Conservation (phyloP, 2,888 invertebrate genomes). For the Graphium colonna region DNA sequence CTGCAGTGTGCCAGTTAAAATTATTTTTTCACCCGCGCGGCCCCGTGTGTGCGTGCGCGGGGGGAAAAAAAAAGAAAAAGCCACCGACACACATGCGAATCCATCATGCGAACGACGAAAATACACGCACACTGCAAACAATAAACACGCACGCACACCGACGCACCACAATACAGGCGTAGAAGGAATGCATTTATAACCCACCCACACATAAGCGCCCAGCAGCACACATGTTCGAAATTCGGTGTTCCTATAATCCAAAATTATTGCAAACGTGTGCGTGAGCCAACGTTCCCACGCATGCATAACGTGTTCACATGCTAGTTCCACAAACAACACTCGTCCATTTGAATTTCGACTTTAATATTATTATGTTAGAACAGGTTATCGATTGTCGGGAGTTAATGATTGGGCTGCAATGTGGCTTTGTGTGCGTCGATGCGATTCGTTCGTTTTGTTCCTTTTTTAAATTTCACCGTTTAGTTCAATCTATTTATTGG, state of each 20-base stretch:
- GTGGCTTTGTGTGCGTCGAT: conserved; percentile 55
- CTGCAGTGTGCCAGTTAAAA: conserved; percentile 76
- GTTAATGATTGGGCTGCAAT: conserved; percentile 74
- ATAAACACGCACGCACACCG: conserved; percentile 49
- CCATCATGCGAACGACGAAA: conserved; percentile 70
- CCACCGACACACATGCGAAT: conserved; percentile 70
- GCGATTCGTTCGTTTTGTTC: conserved; percentile 76
- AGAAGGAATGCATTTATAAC: conserved; percentile 60
- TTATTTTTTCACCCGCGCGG: conserved; percentile 72
- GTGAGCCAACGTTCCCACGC: conserved; percentile 62
- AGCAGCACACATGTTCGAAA: conserved; percentile 36
- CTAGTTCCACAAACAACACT: conserved; percentile 58
- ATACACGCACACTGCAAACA: conserved; percentile 60
- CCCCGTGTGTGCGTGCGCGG: conserved; percentile 52
- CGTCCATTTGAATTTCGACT: conserved; percentile 37
- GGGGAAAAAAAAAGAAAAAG: conserved; percentile 65
- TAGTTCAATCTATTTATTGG: conserved; percentile 81
- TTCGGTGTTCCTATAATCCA: conserved; percentile 76
- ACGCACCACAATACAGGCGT: conserved; percentile 45
- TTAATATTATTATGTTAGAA: conserved; percentile 32
- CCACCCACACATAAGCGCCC: conserved; percentile 43
- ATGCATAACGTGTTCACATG: conserved; percentile 62
- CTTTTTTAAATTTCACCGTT: conserved; percentile 80
- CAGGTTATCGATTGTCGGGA: conserved; percentile 32
- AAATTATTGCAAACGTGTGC: conserved; percentile 50